A percentile compares a stretch with the other conserved stretches of the same genome.
phyloP scores from a whole-genome alignment of 2,888 invertebrate genomes.

The Amphiduros pacificus region DNA sequence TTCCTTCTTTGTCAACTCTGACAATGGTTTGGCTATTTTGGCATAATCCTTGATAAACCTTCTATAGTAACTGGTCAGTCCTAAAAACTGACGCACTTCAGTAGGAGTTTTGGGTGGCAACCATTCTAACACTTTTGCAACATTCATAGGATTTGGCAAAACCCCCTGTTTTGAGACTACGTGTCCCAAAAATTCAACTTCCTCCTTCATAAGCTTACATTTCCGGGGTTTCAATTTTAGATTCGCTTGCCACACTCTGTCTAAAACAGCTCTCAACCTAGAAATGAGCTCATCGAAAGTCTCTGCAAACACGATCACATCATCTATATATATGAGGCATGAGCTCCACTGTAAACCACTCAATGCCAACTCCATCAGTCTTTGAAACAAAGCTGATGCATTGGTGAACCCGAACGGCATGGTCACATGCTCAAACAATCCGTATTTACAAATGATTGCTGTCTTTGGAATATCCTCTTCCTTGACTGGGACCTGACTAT shows the following conservation, averaged over 20 bases:
- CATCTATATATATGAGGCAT: slow-evolving; percentile 24
- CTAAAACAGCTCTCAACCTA: slow-evolving; percentile 23
- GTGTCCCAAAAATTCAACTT: slow-evolving; percentile 11
- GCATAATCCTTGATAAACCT: slow-evolving; percentile 29
- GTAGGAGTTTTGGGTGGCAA: slow-evolving; percentile 25
- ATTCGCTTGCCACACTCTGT: slow-evolving; percentile 7
- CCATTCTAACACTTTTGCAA: slow-evolving; percentile 18
- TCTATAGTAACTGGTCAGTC: slow-evolving; percentile 31
- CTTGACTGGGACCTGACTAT: slow-evolving; percentile 10
- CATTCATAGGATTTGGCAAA: not conserved
- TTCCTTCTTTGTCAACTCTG: slow-evolving; percentile 55
- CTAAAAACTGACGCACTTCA: slow-evolving; percentile 30
- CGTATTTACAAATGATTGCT: slow-evolving; percentile 9
- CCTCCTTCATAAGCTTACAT: slow-evolving; percentile 17
- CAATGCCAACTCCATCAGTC: slow-evolving; percentile 6
- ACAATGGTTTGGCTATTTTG: slow-evolving; percentile 22
- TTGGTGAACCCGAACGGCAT: slow-evolving; percentile 7
- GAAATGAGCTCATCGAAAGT: slow-evolving; percentile 22
- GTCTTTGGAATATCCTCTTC: slow-evolving; percentile 10
- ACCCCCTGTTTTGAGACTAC: slow-evolving; percentile 2
- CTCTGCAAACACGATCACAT: slow-evolving; percentile 25
- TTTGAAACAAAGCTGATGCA: not conserved
- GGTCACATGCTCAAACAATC: not conserved
- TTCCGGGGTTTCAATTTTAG: slow-evolving; percentile 24
- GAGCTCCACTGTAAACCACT: not conserved